Evolutionary conservation across 1,140 invertebrate genomes (phyloP), one percentile per base, ranked within the genome.

Genomic region (Lepidurus apus): DNA sequence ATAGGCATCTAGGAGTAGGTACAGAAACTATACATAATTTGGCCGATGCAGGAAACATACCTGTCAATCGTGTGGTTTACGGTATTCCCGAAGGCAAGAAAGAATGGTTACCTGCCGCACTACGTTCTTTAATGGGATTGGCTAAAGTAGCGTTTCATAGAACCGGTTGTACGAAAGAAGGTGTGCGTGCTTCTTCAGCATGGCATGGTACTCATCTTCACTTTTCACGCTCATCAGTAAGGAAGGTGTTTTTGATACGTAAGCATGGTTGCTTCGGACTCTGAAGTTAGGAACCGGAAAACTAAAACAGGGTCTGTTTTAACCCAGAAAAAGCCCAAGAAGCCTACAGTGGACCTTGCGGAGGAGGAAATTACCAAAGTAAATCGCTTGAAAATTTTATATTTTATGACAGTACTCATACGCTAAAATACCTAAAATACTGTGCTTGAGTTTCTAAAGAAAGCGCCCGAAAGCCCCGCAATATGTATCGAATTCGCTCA

Each of bases 241-340:
- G 53, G 21, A 65, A 65, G 21, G 53, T 65, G 53, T 65, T 65
- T 65, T 21, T 9, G 53, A 65, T 13, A 65, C 53, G 53, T 65
- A 65, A 65, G 21, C 53, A 65, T 65, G 53, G 34, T 34, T 34
- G 34, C 34, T 3, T 34, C 34, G 34, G 53, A 65, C 53, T 21
- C 53, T n/a, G 53, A 65, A 65, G 53, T 65, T 7, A 65, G 53
- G 53, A 65, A 65, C 21, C 17, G 53, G 53, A 65, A 21, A 65
- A 4, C 21, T 21, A 65, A 65, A 65, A 13, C 53, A 9, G 53
- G 17, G 53, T 6, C 53, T 9, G 21, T 13, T 65, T 65, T n/a
- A 65, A 65, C 17, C 53, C 53, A 65, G 53, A 65, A 65, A 17
- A 65, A 65, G 53, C 17, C 53, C 53, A 65, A 65, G 21, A 65